Base-by-base conservation (phyloP, 2,797 vertebrate genomes). In the Naso thynnoides region DNA sequence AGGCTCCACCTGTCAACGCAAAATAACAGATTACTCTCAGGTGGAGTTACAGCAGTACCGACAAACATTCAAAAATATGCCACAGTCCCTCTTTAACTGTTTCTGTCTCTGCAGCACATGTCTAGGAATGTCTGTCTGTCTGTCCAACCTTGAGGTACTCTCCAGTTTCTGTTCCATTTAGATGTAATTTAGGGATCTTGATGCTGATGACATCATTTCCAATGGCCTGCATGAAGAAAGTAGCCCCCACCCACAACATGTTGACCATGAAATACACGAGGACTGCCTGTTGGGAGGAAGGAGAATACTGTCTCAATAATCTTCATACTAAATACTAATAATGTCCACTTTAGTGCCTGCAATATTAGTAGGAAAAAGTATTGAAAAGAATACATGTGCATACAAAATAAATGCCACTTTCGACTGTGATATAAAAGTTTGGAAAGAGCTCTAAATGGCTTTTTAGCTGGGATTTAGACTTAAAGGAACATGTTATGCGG, bases 191-290 rank as follows among this genome's bases (percentile, higher is more conserved):
- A 0, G 94, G 93, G 72, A 95, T 93, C 85, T 84, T 86, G 77
- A 96, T 95, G 85, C 92, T 95, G 68, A 96, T 84, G 19, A 92
- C 54, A 0, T 95, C 92, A 49, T 2, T 88, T 73, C 95, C 95
- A 52, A 95, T 95, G 61, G 91, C 86, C 85, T 96, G 94, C 57
- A 96, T 91, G 85, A 96, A 91, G 84, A 95, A 95, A 10, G 95
- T 96, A 5, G 95, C 95, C 24, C 95, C 95, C 26, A 96, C 91
- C 95, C 95, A 96, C 33, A 96, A 85, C 53, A 95, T 70, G n/a
- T 96, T 96, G 63, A 95, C 19, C 39, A 96, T 96, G 84, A 96
- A 96, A 74, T 95, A 96, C 42, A 95, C 82, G 82, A 96, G 96
- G 39, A 95, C 94, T 0, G 92, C 91, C 95, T 96, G 87, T 56